These are phyloP conservation scores for Spilosoma lubricipeda DNA, from an alignment of 2,888 invertebrate species.

Conservation along the genomic window DNA sequence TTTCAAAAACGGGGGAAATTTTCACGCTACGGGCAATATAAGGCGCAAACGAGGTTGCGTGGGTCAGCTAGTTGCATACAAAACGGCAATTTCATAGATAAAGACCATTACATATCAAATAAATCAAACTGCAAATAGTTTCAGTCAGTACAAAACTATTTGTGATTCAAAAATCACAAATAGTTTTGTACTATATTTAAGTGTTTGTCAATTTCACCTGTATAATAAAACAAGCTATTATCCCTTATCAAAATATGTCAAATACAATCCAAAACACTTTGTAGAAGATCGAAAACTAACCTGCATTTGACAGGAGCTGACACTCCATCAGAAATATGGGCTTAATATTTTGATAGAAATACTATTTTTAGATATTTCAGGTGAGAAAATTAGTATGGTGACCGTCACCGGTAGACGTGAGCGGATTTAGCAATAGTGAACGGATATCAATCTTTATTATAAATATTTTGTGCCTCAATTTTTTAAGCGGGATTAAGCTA, in stretches of 20 bases:
- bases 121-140: no score
- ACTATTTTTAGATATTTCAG: slow-evolving; percentile 35
- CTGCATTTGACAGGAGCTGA: slow-evolving; percentile 25
- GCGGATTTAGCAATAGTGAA: background rate
- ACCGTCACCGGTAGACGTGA: background rate
- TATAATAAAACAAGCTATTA: slow-evolving; percentile 9
- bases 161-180: slow-evolving; percentile 1
- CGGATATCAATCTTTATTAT: background rate
- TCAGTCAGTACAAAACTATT: no score
- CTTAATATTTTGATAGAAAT: slow-evolving; percentile 31
- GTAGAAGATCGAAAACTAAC: slow-evolving; percentile 31
- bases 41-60: no score
- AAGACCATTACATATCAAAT: no score
- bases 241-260: slow-evolving; percentile 18
- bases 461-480: background rate
- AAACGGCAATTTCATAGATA: no score
- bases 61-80: no score
- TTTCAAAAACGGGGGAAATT: no score
- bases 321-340: slow-evolving; percentile 31
- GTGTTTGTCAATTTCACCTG: background rate
- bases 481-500: background rate
- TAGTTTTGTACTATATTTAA: slow-evolving; percentile 1
- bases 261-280: slow-evolving; percentile 17
- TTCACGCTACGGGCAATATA: no score
- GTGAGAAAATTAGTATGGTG: slow-evolving; percentile 30